A percentile compares a stretch with the other conserved stretches of the same genome.
Evolutionary conservation across 2,797 vertebrate species (phyloP).

Genomic region (Cacajao melanocephalus): DNA sequence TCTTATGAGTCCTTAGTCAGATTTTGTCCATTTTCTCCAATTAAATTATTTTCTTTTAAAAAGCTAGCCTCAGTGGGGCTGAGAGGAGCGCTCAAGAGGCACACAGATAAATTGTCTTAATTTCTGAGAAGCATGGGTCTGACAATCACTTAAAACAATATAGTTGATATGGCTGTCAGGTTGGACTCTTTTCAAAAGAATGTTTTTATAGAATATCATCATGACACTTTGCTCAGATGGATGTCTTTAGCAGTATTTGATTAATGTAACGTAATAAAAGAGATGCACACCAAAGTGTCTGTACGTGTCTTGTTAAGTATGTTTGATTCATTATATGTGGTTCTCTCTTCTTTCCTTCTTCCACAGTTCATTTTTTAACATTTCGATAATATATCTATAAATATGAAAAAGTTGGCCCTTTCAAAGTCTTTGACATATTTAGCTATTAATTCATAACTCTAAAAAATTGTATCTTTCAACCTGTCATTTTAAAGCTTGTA

Average conservation of each 20-base stretch:
- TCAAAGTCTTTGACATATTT: conserved; percentile 87
- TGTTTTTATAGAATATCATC: conserved; percentile 88
- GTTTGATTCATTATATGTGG: conserved; percentile 92
- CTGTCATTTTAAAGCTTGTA: conserved; percentile 87
- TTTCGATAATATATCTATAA: conserved; percentile 92
- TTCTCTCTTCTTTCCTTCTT: conserved; percentile 87
- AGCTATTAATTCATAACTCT: conserved; percentile 89
- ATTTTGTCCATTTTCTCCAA: conserved; percentile 91
- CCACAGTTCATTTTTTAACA: conserved; percentile 89
- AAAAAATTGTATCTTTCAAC: conserved; percentile 89
- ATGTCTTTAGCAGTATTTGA: conserved; percentile 91
- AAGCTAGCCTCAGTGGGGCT: conserved; percentile 75
- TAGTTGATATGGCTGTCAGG: conserved; percentile 90
- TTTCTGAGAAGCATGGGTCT: conserved; percentile 91
- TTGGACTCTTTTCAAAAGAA: conserved; percentile 85
- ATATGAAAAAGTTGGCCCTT: conserved; percentile 89
- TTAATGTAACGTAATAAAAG: conserved; percentile 94
- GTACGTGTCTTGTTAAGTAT: conserved; percentile 90
- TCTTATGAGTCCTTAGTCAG: conserved; percentile 89
- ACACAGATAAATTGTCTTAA: conserved; percentile 92
- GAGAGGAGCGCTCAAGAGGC: conserved; percentile 80
- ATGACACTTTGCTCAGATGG: conserved; percentile 88
- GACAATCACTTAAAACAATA: conserved; percentile 90
- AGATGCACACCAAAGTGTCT: conserved; percentile 91
- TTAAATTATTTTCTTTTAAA: conserved; percentile 92